Percentiles rank a stretch among this genome's conserved stretches.
Conservation (phyloP, 1,140 invertebrate species). For the Periplaneta americana region DNA sequence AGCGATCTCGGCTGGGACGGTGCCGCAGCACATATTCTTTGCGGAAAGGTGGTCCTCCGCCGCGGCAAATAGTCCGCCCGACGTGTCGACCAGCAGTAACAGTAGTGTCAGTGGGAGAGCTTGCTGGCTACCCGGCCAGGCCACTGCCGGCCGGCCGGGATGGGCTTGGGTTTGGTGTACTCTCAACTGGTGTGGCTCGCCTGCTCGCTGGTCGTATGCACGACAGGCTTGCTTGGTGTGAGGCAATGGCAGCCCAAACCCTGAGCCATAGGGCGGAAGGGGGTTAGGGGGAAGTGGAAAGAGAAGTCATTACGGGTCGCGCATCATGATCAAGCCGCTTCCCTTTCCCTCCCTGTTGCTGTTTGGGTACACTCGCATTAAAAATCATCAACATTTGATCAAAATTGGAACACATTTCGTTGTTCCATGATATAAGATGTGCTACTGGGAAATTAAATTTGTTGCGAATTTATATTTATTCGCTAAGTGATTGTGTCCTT, state of each 20-base stretch:
- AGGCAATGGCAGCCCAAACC: neutral
- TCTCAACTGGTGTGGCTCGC: neutral
- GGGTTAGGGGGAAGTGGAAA: neutral
- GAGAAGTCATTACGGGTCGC: conserved; percentile 13
- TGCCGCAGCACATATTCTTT: neutral
- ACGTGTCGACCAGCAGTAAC: neutral
- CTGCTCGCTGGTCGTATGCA: neutral
- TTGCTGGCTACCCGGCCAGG: neutral
- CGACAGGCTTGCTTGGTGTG: no score
- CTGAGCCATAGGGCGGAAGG: neutral
- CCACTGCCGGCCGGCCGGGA: no score
- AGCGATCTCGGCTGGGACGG: neutral
- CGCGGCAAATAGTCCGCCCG: neutral
- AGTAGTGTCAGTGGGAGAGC: neutral
- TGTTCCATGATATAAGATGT: no score
- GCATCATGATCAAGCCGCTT: conserved; percentile 9
- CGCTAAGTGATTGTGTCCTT: no score
- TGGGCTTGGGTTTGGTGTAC: no score
- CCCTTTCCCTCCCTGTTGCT: conserved; percentile 3
- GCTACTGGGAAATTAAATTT: no score
- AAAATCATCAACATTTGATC: no score
- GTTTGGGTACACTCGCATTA: neutral
- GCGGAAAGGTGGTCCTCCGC: neutral
- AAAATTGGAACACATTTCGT: no score
- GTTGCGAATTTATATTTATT: no score